phyloP scores from a whole-genome alignment of 2,113 vertebrate species.

The Vireo altiloquus region DNA sequence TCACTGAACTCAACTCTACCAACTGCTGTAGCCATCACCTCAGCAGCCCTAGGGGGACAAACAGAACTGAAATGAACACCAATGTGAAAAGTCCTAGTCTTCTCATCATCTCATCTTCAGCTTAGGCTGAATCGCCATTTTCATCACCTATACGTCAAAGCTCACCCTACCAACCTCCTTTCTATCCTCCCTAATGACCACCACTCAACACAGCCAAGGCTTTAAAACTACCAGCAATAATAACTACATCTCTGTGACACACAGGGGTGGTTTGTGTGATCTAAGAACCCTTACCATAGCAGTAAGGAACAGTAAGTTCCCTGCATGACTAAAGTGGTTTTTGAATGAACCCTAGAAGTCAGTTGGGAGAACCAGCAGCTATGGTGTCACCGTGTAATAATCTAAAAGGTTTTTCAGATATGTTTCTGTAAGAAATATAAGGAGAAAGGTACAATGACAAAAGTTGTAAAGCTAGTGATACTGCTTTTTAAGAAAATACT shows the following conservation, averaged over 20 bases:
- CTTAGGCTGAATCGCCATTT: background rate
- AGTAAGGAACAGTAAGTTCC: background rate
- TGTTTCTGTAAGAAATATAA: background rate
- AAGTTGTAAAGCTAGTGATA: background rate
- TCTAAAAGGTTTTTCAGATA: background rate
- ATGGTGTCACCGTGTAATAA: background rate
- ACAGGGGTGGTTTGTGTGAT: background rate
- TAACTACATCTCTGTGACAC: background rate
- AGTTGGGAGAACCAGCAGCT: background rate
- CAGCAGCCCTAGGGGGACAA: background rate
- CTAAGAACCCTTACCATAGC: background rate
- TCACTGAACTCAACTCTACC: background rate
- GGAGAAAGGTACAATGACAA: background rate
- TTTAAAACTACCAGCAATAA: background rate
- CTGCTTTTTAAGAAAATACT: background rate
- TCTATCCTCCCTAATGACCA: background rate
- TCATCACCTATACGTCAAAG: accelerated
- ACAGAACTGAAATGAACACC: background rate
- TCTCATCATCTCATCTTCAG: accelerated
- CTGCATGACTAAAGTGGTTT: background rate
- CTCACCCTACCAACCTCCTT: background rate
- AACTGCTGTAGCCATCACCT: background rate
- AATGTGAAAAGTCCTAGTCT: background rate
- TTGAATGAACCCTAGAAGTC: background rate
- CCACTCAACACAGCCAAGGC: background rate